Conservation (phyloP, 1,140 invertebrate genomes). For the Drosophila leontia region DNA sequence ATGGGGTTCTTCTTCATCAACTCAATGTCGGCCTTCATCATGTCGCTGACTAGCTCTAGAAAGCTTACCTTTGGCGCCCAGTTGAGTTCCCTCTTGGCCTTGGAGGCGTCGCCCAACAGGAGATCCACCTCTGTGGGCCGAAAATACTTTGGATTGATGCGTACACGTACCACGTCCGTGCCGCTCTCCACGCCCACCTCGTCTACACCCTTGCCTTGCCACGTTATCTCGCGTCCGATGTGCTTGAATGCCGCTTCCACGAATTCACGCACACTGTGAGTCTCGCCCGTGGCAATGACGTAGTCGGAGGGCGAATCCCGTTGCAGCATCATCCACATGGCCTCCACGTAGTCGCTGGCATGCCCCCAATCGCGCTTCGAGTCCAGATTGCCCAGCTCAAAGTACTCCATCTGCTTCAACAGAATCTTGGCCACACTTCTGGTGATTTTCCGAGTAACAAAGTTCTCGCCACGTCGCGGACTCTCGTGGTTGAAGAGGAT, state of each 20-base stretch:
- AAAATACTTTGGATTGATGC: constrained; percentile 97
- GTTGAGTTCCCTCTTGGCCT: constrained; percentile 93
- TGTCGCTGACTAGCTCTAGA: constrained; percentile 95
- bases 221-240: constrained; percentile 90
- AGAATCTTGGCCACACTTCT: constrained; percentile 98
- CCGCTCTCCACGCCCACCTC: constrained; percentile 95
- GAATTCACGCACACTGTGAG: constrained; percentile 98
- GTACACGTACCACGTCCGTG: constrained; percentile 93
- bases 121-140: constrained; percentile 98
- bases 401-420: constrained; percentile 92
- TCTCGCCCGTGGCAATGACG: constrained; percentile 98
- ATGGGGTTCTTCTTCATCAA: constrained; percentile 97
- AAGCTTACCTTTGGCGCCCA: constrained; percentile 96
- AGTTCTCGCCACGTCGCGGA: constrained; percentile 98
- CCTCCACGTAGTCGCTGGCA: constrained; percentile 99
- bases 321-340: constrained; percentile 99
- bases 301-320: constrained; percentile 96
- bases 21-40: constrained; percentile 97
- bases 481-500: constrained; percentile 99
- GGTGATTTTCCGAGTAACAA: constrained; percentile 99
- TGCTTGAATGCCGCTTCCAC: constrained; percentile 95
- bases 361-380: constrained; percentile 99
- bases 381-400: constrained; percentile 98
- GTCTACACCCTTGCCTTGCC: constrained; percentile 94
- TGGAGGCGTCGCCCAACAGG: constrained; percentile 95